phyloP scores from a whole-genome alignment of 2,113 vertebrate genomes.

The Calonectris borealis region DNA sequence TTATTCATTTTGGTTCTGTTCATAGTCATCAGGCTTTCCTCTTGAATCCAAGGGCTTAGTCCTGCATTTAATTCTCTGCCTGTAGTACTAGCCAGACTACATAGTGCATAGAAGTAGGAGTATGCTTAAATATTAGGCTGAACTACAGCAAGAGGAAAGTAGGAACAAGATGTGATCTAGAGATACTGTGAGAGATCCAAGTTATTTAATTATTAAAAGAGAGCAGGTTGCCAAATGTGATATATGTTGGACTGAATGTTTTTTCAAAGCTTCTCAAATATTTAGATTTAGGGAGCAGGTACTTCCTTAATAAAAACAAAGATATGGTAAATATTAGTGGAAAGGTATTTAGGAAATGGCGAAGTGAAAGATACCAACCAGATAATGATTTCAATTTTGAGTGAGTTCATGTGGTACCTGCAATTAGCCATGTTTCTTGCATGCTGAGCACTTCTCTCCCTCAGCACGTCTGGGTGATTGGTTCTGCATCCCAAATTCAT shows the following conservation, averaged over 20 bases:
- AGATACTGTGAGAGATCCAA: background rate
- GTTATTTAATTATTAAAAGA: background rate
- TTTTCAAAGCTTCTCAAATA: background rate
- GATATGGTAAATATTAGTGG: background rate
- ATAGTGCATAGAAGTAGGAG: background rate
- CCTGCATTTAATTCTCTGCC: background rate
- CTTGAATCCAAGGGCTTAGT: background rate
- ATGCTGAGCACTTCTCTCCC: background rate
- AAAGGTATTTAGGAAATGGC: background rate
- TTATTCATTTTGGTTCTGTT: background rate
- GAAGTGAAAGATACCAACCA: background rate
- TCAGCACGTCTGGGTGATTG: background rate
- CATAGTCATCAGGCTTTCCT: background rate
- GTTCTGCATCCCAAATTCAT: background rate
- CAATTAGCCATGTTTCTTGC: background rate
- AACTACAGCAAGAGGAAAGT: background rate
- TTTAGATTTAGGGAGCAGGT: background rate
- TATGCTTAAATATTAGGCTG: background rate
- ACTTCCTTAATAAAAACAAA: background rate
- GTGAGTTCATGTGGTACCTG: background rate
- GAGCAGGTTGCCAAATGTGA: background rate
- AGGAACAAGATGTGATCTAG: background rate
- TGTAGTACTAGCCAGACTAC: background rate
- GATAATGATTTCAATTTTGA: background rate
- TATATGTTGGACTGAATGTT: background rate